A percentile compares a stretch with the other conserved stretches of the same genome.
phyloP scores from a whole-genome alignment of 2,113 vertebrate species.

The Pachypanchax playfairii region DNA sequence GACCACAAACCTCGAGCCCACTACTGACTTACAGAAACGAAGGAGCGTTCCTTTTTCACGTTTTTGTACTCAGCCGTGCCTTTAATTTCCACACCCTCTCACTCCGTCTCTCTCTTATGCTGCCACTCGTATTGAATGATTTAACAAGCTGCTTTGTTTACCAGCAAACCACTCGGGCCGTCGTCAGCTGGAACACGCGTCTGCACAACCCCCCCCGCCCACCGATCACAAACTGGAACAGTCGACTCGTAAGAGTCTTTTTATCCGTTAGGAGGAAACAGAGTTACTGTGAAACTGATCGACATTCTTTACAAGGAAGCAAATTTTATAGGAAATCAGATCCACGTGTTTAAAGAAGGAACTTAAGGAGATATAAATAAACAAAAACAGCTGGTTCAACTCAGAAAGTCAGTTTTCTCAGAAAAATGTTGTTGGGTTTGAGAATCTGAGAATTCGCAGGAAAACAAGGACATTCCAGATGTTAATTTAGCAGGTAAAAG shows the following conservation, averaged over 20 bases:
- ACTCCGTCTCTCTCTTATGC: background rate
- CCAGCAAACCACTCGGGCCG: conserved; percentile 4
- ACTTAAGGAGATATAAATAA: too few relatives aligned
- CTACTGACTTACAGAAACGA: conserved; percentile 35
- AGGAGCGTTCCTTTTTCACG: conserved; percentile 21
- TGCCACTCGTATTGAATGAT: conserved; percentile 15
- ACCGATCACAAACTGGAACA: conserved; percentile 30
- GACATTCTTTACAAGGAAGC: conserved; percentile 21
- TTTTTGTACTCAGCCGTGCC: conserved; percentile 49
- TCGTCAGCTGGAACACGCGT: conserved; percentile 12
- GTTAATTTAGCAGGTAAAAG: too few relatives aligned
- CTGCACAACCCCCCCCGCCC: background rate
- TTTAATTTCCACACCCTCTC: conserved; percentile 49
- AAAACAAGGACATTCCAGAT: too few relatives aligned
- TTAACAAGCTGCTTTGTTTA: background rate
- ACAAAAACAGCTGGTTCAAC: conserved; percentile 17
- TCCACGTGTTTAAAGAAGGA: conserved; percentile 5
- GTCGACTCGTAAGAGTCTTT: conserved; percentile 33
- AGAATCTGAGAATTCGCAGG: too few relatives aligned
- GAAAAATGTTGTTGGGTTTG: conserved; percentile 12
- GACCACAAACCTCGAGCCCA: conserved; percentile 27
- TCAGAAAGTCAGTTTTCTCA: conserved; percentile 7
- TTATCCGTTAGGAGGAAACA: background rate
- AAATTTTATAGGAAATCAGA: conserved; percentile 1
- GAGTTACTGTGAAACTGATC: conserved; percentile 16